Conservation (phyloP, 2,888 invertebrate species). For the Troides aeacus region DNA sequence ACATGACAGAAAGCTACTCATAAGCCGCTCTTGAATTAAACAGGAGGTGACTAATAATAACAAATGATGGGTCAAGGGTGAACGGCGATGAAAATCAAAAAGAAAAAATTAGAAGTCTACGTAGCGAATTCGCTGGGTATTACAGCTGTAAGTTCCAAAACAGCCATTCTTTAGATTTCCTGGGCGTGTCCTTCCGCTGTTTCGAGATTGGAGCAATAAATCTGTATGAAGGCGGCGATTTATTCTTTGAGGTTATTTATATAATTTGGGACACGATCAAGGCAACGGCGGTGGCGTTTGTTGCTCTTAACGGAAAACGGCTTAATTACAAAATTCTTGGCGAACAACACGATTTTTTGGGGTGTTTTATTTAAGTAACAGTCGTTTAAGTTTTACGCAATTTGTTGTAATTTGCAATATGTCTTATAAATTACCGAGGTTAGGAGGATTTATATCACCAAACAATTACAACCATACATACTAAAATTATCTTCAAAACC, state of each 20-base stretch:
- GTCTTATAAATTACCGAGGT: background rate
- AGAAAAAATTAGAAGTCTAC: slow-evolving; percentile 44
- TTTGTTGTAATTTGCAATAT: background rate
- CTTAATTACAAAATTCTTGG: slow-evolving; percentile 5
- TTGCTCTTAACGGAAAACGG: background rate
- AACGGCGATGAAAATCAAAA: slow-evolving; percentile 54
- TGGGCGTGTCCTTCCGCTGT: slow-evolving; percentile 28
- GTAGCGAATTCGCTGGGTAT: slow-evolving; percentile 33
- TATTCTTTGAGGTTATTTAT: slow-evolving; percentile 27
- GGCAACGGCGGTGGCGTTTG: background rate
- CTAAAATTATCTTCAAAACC: too few species aligned
- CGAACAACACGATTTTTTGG: background rate
- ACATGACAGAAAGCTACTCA: background rate
- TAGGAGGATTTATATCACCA: too few species aligned
- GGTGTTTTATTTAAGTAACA: background rate
- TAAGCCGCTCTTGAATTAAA: background rate
- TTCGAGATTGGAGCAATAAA: slow-evolving; percentile 30
- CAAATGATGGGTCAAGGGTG: slow-evolving; percentile 74
- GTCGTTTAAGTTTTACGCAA: background rate
- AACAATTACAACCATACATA: too few species aligned
- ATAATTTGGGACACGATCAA: slow-evolving; percentile 20
- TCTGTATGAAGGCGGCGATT: slow-evolving; percentile 23
- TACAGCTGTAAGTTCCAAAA: slow-evolving; percentile 31
- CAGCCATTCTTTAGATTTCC: slow-evolving; percentile 29
- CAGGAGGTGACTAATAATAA: slow-evolving; percentile 58